These are phyloP conservation scores for Spondyliosoma cantharus DNA, from an alignment of 2,797 vertebrate species.

Conservation along the genomic window DNA sequence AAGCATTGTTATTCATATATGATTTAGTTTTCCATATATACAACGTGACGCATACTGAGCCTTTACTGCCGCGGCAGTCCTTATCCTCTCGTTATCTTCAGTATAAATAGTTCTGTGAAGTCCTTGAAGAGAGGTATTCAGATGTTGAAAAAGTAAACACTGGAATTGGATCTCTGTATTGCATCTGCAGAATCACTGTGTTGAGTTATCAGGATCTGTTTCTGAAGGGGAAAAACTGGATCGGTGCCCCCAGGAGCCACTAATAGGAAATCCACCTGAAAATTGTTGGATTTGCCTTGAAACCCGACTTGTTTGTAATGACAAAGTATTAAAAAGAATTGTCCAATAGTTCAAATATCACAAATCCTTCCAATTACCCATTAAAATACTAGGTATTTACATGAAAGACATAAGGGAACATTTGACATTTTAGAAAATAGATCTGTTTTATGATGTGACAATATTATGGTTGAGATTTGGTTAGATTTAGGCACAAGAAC, in stretches of 20 bases:
- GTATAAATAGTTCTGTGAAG: background rate
- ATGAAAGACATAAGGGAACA: too few species aligned
- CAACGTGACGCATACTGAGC: background rate
- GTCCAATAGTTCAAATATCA: too few species aligned
- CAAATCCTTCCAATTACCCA: too few species aligned
- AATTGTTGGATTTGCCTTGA: background rate
- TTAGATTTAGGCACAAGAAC: background rate
- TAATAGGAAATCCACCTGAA: background rate
- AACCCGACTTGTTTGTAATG: background rate
- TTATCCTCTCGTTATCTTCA: background rate
- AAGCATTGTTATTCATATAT: background rate
- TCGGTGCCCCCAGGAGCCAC: too few species aligned
- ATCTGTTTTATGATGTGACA: background rate
- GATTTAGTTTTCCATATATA: background rate
- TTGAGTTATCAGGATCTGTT: background rate
- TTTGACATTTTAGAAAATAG: background rate
- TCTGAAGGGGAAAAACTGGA: background rate
- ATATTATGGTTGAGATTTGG: background rate
- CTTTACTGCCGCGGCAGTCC: background rate
- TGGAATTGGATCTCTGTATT: background rate
- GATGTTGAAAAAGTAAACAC: background rate
- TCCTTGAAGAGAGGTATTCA: background rate
- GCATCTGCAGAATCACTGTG: too few species aligned
- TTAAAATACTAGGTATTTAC: too few species aligned
- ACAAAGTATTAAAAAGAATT: too few species aligned